phyloP scores from a whole-genome alignment of 2,888 invertebrate genomes.

The Malachius bipustulatus region DNA sequence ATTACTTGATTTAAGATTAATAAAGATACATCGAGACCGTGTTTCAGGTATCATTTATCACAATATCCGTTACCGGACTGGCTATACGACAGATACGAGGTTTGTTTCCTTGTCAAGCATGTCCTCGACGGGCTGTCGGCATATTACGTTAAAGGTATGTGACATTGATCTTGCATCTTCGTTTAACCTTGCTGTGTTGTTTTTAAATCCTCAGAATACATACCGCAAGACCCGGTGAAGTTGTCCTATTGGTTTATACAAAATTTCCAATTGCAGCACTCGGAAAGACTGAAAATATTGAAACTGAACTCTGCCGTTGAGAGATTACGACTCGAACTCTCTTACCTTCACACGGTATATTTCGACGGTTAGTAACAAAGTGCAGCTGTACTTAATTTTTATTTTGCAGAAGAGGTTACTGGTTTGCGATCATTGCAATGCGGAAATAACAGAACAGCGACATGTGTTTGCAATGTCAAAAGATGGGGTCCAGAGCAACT shows the following conservation, averaged over 20 bases:
- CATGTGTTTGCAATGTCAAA: slow-evolving; percentile 72
- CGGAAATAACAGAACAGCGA: slow-evolving; percentile 49
- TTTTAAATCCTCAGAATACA: too few relatives aligned
- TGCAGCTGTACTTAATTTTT: slow-evolving; percentile 1
- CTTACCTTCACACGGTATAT: slow-evolving; percentile 38
- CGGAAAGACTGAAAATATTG: slow-evolving; percentile 50
- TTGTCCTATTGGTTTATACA: slow-evolving; percentile 73
- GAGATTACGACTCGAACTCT: slow-evolving; percentile 48
- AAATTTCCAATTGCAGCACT: slow-evolving; percentile 58
- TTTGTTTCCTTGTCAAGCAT: slow-evolving; percentile 28
- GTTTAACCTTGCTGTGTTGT: too few relatives aligned
- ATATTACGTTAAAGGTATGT: slow-evolving; percentile 26
- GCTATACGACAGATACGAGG: slow-evolving; percentile 34
- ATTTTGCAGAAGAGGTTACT: slow-evolving; percentile 39
- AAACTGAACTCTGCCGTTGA: slow-evolving; percentile 55
- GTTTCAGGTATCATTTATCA: slow-evolving; percentile 29
- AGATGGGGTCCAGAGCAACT: slow-evolving; percentile 68
- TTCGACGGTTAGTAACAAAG: slow-evolving; percentile 8
- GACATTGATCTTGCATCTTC: too few relatives aligned
- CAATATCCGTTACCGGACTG: slow-evolving; percentile 31
- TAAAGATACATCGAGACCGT: slow-evolving; percentile 3
- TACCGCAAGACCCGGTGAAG: slow-evolving; percentile 55
- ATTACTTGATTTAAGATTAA: neutral
- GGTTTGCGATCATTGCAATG: slow-evolving; percentile 45
- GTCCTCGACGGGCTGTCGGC: slow-evolving; percentile 26